Evolutionary conservation across 2,888 invertebrate species (phyloP).

Genomic region (Acrobasis consociella): DNA sequence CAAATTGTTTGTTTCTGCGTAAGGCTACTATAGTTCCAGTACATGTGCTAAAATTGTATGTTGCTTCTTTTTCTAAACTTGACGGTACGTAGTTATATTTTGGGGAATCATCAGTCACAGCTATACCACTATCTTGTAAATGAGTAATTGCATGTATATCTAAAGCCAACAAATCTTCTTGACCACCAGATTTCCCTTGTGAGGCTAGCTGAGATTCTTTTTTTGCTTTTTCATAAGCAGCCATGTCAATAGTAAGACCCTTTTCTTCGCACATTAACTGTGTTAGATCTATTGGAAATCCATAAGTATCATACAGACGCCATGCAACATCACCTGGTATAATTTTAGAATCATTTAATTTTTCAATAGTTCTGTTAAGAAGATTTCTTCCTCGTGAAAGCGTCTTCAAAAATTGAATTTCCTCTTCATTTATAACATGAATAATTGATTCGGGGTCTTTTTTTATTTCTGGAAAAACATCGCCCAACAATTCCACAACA

Average conservation of each 20-base stretch:
- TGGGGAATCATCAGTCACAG: conserved; percentile 93
- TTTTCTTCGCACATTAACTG: conserved; percentile 99
- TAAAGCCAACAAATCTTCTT: conserved; percentile 92
- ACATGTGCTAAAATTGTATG: conserved; percentile 89
- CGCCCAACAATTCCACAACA: conserved; percentile 92
- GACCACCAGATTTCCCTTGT: conserved; percentile 91
- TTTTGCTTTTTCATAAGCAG: conserved; percentile 95
- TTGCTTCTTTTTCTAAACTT: conserved; percentile 85
- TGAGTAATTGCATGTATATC: conserved; percentile 98
- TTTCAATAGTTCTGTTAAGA: conserved; percentile 94
- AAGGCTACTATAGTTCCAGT: conserved; percentile 91
- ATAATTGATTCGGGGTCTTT: conserved; percentile 96
- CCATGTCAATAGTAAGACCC: conserved; percentile 93
- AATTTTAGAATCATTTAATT: conserved; percentile 86
- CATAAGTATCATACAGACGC: conserved; percentile 99
- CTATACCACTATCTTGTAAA: conserved; percentile 89
- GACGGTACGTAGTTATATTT: conserved; percentile 94
- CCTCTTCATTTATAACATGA: conserved; percentile 98
- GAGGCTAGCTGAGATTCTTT: conserved; percentile 94
- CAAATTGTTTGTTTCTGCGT: conserved; percentile 91
- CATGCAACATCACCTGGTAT: conserved; percentile 98
- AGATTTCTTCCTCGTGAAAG: conserved; percentile 94
- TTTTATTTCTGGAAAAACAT: conserved; percentile 90
- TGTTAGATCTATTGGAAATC: conserved; percentile 99
- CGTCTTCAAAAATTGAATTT: conserved; percentile 98